Percentiles rank a stretch among this genome's conserved stretches.
Conservation (phyloP, 2,888 invertebrate genomes). For the Cordylochernes scorpioides region DNA sequence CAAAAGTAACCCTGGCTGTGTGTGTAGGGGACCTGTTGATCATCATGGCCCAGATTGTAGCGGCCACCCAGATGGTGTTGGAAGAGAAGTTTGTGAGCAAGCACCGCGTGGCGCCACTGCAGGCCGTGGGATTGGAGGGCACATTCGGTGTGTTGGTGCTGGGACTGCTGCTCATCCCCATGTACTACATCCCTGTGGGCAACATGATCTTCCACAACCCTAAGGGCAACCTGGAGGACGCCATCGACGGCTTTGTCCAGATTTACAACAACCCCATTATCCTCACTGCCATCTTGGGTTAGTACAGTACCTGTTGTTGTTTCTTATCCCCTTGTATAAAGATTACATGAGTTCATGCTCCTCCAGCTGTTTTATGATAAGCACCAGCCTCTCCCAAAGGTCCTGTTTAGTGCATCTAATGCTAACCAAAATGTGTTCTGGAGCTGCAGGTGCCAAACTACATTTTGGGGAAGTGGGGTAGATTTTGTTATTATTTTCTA, state of each 20-base stretch:
- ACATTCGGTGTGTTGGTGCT: conserved; percentile 38
- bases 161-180: conserved; percentile 37
- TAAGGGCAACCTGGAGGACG: conserved; percentile 39
- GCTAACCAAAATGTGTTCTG: too few relatives aligned
- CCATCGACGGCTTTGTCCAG: conserved; percentile 54
- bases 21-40: conserved; percentile 30
- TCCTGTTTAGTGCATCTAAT: too few relatives aligned
- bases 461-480: too few relatives aligned
- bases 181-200: conserved; percentile 36
- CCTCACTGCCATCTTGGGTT: too few relatives aligned
- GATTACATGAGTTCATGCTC: too few relatives aligned
- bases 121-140: conserved; percentile 85
- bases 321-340: too few relatives aligned
- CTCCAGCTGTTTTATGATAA: too few relatives aligned
- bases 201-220: conserved; percentile 13
- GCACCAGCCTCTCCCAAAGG: too few relatives aligned
- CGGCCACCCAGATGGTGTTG: conserved; percentile 69
- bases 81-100: conserved; percentile 70
- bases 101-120: conserved; percentile 57
- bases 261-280: too few relatives aligned
- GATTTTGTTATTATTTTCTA: too few relatives aligned
- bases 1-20: conserved; percentile 1
- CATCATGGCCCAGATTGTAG: conserved; percentile 40
- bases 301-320: too few relatives aligned
- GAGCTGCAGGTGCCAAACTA: too few relatives aligned